These are phyloP conservation scores for Acrobasis suavella DNA, from an alignment of 2,888 invertebrate genomes.

Conservation along the genomic window DNA sequence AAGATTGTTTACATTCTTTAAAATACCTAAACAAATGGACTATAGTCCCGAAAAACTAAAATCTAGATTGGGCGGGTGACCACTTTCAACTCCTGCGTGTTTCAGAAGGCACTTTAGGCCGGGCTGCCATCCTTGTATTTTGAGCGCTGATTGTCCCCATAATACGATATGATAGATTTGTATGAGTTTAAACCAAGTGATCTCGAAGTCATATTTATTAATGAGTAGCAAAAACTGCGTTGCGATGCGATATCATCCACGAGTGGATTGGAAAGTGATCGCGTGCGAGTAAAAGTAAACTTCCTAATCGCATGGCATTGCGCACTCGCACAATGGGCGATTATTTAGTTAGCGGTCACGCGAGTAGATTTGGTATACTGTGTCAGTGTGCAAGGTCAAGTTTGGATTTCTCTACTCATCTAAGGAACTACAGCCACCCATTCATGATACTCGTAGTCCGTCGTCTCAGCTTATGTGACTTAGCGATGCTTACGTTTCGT, in stretches of 20 bases:
- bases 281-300: constrained; percentile 78
- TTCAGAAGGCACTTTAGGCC: no score
- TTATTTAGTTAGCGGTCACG: constrained; percentile 44
- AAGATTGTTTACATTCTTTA: no score
- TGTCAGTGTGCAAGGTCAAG: constrained; percentile 23
- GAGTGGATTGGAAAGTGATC: constrained; percentile 74
- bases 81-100: no score
- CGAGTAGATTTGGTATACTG: constrained; percentile 36
- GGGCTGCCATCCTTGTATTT: no score
- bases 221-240: constrained; percentile 16
- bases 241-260: constrained; percentile 27
- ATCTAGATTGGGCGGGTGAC: no score
- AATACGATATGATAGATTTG: neutral
- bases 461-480: no score
- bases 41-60: no score
- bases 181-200: neutral
- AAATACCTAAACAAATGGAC: no score
- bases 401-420: constrained; percentile 6
- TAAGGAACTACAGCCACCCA: neutral
- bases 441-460: no score
- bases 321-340: constrained; percentile 49
- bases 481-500: no score
- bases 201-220: constrained; percentile 14
- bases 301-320: constrained; percentile 65
- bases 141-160: neutral